These are phyloP conservation scores for Hyaena hyaena DNA, from an alignment of 2,113 vertebrate species.

Conservation along the genomic window DNA sequence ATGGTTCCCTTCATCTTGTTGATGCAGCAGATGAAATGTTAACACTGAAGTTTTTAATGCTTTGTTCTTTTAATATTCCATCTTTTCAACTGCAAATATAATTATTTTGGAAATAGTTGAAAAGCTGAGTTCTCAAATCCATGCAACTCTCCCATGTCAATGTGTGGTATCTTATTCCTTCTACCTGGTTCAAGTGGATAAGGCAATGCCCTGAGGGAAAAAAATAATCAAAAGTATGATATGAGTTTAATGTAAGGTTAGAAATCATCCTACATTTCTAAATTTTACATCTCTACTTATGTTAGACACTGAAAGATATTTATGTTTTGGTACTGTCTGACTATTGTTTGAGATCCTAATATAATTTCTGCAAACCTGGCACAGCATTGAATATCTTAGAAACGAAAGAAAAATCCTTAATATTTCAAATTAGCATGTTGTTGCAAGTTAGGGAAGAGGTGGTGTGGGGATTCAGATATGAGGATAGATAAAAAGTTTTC, in stretches of 20 bases:
- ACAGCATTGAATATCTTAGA: background rate
- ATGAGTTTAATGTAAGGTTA: background rate
- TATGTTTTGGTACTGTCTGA: background rate
- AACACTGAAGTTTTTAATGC: background rate
- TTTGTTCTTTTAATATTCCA: background rate
- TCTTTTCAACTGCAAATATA: background rate
- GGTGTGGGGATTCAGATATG: background rate
- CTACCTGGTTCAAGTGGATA: background rate
- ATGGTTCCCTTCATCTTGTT: background rate
- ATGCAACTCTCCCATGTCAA: background rate
- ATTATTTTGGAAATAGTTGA: background rate
- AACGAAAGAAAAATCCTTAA: background rate
- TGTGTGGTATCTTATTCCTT: background rate
- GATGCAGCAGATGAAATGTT: background rate
- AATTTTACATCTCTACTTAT: background rate
- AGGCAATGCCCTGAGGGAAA: background rate
- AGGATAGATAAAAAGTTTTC: background rate
- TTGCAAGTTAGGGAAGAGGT: background rate
- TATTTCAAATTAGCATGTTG: background rate
- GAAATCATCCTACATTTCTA: background rate
- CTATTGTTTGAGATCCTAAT: background rate
- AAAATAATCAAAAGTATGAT: background rate
- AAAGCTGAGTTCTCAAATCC: background rate
- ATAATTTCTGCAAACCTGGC: background rate
- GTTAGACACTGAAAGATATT: background rate